A percentile compares a stretch with the other conserved stretches of the same genome.
These are phyloP conservation scores for Huso huso DNA, from an alignment of 2,797 vertebrate species.

Conservation along the genomic window DNA sequence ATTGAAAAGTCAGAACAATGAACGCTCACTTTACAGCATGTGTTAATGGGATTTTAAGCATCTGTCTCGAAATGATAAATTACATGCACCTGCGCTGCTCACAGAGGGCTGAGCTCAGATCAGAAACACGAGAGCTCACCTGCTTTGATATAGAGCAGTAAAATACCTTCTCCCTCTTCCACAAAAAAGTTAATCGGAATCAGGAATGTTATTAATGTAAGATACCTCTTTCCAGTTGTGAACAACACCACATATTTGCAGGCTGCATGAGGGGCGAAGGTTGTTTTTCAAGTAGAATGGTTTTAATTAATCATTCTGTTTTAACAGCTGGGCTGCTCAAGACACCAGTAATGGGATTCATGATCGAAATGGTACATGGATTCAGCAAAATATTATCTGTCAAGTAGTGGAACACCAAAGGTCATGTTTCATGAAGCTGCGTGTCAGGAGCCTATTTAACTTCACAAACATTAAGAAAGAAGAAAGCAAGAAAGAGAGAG, in stretches of 20 bases:
- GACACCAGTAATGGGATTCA: constrained; percentile 66
- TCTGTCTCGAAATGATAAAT: constrained; percentile 57
- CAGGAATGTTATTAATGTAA: constrained; percentile 53
- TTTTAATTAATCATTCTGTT: constrained; percentile 98
- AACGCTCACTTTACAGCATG: constrained; percentile 31
- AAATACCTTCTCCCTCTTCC: constrained; percentile 22
- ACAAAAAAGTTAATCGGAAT: constrained; percentile 13
- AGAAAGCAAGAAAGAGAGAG: constrained; percentile 21
- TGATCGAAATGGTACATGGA: constrained; percentile 56
- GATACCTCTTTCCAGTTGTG: constrained; percentile 41
- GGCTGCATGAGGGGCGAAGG: constrained; percentile 39
- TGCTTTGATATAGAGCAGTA: constrained; percentile 40
- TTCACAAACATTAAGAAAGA: constrained; percentile 19
- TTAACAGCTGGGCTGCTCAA: constrained; percentile 88
- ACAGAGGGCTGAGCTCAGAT: constrained; percentile 38
- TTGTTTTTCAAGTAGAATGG: constrained; percentile 95
- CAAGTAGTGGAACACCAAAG: constrained; percentile 47
- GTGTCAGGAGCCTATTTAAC: constrained; percentile 28
- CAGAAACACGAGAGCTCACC: constrained; percentile 52
- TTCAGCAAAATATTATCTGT: constrained; percentile 66
- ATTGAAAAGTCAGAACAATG: no score
- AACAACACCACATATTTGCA: constrained; percentile 40
- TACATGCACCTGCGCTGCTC: constrained; percentile 56
- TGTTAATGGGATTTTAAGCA: constrained; percentile 59
- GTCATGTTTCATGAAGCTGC: constrained; percentile 54